Base-by-base conservation (phyloP, 2,888 invertebrate species). In the Rhagium mordax region DNA sequence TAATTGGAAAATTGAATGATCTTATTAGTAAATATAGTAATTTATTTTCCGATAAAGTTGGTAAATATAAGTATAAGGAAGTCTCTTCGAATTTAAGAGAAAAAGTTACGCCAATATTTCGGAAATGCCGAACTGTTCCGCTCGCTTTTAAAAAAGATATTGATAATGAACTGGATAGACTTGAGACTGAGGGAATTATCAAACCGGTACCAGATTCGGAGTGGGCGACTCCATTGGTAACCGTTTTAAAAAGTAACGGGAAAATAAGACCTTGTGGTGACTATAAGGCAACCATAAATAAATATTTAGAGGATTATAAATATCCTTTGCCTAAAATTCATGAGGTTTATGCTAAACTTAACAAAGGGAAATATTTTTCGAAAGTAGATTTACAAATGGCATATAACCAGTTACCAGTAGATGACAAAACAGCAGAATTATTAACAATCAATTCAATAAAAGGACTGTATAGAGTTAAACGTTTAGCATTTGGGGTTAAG, bases 401-500 rank as follows among this genome's bases (percentile, higher is more conserved):
- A 0, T 86, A 86, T 77, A 81, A 82, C 53, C 86, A 88, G 74
- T 70, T 85, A 1, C 75, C 75, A 47, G 55, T 85, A 18, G 79
- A 81, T 41, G 79, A 84, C 13, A 75, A 82, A 48, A 77, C 85
- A 1, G 77, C 79, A 79, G 79, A 20, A 53, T 76, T 29, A 86
- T 86, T 0, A 85, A 85, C 48, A 81, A 81, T 29, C 86, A 87
- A 0, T 60, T 66, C 49, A 13, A 16, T 41, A 0, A 55, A 33
- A 18, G 59, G 59, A 1, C 57, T 87, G 3, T 87, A 79, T 71
- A 74, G 75, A 33, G 83, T 83, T 48, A 83, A 84, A 29, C 78
- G 86, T 20, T 70, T 87, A 21, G 82, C 85, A 3, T 86, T 82
- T 79, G 87, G 87, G 7, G 82, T 86, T n/a, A 81, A 82, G 2